Evolutionary conservation across 2,888 invertebrate genomes (phyloP), one percentile per base, ranked within the genome.

Genomic region (Cremastobaeus sp.): DNA sequence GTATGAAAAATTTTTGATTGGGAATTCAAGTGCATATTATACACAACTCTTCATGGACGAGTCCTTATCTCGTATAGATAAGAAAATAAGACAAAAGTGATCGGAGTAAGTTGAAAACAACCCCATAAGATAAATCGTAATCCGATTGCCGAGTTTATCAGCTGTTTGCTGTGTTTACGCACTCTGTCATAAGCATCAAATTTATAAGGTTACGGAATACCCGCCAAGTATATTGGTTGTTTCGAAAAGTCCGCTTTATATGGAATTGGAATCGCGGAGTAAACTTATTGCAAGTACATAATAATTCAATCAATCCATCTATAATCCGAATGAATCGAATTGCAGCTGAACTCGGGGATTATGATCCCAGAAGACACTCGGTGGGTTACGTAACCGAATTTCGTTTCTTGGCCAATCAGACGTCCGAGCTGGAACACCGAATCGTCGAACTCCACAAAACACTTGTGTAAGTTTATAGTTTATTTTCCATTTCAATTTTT

Each of bases 371-470:
- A 79, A 90, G 96, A 64, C 96, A 98, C 88, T 93, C 93, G 25
- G 91, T 92, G 17, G 97, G 97, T 59, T 98, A 98, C 88, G 95
- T 97, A 76, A 95, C 97, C 8, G 98, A 98, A 90, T 98, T 98
- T 89, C 92, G 96, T 75, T 93, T 98, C 86, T 90, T 97, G 80
- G 93, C 96, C 45, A 96, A 96, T 88, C 98, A 98, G 89, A 96
- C 96, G 55, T 92, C 94, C 32, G 96, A 97, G 86, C 89, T 98
- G 82, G 98, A 98, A 89, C 90, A 92, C 59, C 91, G 94, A 81
- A 96, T 98, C 78, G 93, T 94, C 32, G 95, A 96, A 83, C 91
- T 96, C 81, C 98, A 98, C 88, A 94, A 95, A 88, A 93, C 94
- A 77, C 90, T 98, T 66, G 92, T 94, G 94, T 96, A 89, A 92